A percentile compares a stretch with the other conserved stretches of the same genome.
Conservation (phyloP, 2,797 vertebrate species). For the Hydrophis major region DNA sequence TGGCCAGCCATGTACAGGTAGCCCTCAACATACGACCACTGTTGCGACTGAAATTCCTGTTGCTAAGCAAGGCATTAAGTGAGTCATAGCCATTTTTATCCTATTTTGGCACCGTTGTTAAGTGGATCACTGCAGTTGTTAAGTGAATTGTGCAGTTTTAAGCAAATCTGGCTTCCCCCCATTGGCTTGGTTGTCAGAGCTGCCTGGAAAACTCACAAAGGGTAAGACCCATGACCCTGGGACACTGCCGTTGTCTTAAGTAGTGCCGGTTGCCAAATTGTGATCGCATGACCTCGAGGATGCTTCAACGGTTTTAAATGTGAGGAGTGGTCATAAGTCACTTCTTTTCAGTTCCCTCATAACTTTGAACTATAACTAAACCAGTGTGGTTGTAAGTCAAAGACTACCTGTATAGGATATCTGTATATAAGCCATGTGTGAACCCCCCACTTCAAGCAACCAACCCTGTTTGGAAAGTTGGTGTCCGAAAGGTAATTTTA, state of each 20-base stretch:
- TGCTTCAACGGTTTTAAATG: neutral
- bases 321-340: neutral
- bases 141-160: neutral
- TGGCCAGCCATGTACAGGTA: neutral
- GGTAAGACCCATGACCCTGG: neutral
- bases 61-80: neutral
- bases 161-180: neutral
- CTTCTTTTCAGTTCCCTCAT: neutral
- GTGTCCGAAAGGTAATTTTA: slow-evolving; percentile 41
- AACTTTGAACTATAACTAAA: neutral
- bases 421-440: too few relatives aligned
- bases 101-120: neutral
- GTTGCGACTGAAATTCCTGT: neutral
- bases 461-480: neutral
- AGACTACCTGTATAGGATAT: neutral
- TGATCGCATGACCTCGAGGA: neutral
- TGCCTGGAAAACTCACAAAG: neutral
- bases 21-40: neutral
- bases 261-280: neutral
- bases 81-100: neutral
- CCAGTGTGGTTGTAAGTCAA: neutral
- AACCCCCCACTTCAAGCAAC: too few relatives aligned
- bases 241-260: neutral
- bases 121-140: neutral
- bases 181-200: neutral